phyloP scores from a whole-genome alignment of 2,797 vertebrate species.

The Bovichtus variegatus region DNA sequence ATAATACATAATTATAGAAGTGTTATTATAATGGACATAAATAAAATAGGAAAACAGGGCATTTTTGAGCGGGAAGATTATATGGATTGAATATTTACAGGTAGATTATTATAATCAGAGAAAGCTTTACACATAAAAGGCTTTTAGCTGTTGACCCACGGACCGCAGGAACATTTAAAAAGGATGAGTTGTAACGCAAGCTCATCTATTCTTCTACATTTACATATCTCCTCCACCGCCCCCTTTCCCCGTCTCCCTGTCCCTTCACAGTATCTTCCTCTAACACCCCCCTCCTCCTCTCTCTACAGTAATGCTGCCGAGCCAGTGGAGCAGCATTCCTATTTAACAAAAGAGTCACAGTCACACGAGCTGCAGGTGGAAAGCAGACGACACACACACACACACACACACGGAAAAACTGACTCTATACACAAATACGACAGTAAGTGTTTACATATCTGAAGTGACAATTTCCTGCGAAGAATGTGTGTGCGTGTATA shows the following conservation, averaged over 20 bases:
- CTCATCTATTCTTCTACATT: background rate
- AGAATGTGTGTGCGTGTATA: conserved; percentile 39
- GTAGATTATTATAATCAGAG: too few species aligned
- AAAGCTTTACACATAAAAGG: too few species aligned
- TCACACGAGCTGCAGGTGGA: conserved; percentile 70
- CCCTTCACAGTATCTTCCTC: conserved; percentile 29
- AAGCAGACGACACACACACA: conserved; percentile 22
- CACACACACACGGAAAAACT: conserved; percentile 18
- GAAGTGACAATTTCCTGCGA: background rate
- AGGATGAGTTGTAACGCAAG: too few species aligned
- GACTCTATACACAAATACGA: background rate
- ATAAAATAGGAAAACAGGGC: too few species aligned
- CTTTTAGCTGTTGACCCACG: too few species aligned
- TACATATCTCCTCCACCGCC: conserved; percentile 4
- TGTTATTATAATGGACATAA: too few species aligned
- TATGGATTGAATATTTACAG: too few species aligned
- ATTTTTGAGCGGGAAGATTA: too few species aligned
- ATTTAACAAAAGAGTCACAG: conserved; percentile 73
- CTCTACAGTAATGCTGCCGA: conserved; percentile 61
- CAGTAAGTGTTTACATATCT: background rate
- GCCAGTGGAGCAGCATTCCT: conserved; percentile 78
- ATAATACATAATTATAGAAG: too few species aligned
- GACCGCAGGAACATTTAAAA: too few species aligned
- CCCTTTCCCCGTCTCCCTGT: conserved; percentile 12
- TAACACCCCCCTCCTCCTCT: conserved; percentile 14